These are phyloP conservation scores for Priocnemis perturbator DNA, from an alignment of 2,888 invertebrate genomes.

Conservation along the genomic window DNA sequence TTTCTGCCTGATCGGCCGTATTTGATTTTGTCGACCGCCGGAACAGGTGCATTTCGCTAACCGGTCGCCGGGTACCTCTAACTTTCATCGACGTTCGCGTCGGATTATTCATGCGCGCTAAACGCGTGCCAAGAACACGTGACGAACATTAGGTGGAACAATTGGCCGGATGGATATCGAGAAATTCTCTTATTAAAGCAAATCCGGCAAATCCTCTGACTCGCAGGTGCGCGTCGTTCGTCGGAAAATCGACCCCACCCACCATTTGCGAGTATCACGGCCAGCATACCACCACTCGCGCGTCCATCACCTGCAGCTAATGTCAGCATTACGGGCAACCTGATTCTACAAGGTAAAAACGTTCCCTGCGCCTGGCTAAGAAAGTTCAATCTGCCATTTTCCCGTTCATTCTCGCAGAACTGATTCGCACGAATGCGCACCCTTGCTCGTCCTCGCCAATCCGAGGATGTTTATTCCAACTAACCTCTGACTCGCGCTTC, in stretches of 20 bases:
- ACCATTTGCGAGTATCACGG: no score
- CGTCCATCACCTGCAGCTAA: no score
- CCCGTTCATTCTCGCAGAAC: no score
- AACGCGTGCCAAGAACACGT: slow-evolving; percentile 7
- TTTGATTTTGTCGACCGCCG: neutral
- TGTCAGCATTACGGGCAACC: no score
- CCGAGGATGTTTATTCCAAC: no score
- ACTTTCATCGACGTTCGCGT: neutral
- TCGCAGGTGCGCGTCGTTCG: neutral
- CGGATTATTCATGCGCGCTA: slow-evolving; percentile 13
- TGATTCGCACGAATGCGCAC: no score
- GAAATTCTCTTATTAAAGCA: slow-evolving; percentile 14
- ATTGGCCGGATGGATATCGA: slow-evolving; percentile 28
- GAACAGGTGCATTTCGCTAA: neutral
- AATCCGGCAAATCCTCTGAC: neutral
- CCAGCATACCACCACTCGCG: no score
- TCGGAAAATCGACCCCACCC: neutral
- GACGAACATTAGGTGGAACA: slow-evolving; percentile 17
- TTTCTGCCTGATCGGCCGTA: neutral
- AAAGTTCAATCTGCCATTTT: no score
- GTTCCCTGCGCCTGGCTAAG: no score
- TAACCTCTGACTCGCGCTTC: no score
- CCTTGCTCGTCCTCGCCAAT: no score
- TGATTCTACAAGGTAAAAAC: no score
- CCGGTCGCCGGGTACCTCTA: neutral